A percentile compares a stretch with the other conserved stretches of the same genome.
These are phyloP conservation scores for Genyomyrus donnyi DNA, from an alignment of 2,113 vertebrate genomes.

Conservation along the genomic window DNA sequence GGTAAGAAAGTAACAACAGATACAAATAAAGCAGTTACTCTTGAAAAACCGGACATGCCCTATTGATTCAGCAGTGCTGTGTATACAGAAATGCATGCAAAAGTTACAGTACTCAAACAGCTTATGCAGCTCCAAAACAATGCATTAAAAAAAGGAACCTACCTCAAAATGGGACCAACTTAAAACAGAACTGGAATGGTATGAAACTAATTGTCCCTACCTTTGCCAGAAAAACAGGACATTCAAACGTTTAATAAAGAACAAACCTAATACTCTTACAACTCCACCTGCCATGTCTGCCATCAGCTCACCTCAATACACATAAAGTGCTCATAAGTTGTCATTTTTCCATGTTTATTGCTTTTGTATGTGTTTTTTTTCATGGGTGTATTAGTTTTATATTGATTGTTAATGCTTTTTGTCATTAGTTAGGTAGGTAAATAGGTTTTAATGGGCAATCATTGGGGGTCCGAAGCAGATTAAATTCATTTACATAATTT, in stretches of 20 bases:
- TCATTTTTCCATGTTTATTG: not conserved
- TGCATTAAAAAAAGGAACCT: not conserved
- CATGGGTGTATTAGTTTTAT: not conserved
- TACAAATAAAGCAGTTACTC: not conserved
- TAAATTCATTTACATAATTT: not conserved
- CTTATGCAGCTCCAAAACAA: not conserved
- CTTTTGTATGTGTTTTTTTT: not conserved
- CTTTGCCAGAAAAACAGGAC: not conserved
- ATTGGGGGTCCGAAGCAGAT: not conserved
- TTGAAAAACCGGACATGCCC: not conserved
- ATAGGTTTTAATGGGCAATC: not conserved
- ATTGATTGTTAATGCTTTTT: not conserved
- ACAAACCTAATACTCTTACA: not conserved
- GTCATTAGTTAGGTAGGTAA: not conserved
- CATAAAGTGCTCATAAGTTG: not conserved
- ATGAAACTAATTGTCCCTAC: not conserved
- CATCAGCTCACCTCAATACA: not conserved
- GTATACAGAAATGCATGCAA: not conserved
- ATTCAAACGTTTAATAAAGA: not conserved
- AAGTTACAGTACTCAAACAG: not conserved
- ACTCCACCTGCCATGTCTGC: not conserved
- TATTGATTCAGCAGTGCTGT: not conserved
- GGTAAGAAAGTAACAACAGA: not conserved
- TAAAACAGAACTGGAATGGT: not conserved
- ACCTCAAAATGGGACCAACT: not conserved